These are phyloP conservation scores for Dicyrtomina minuta DNA, from an alignment of 2,888 invertebrate species.

Conservation along the genomic window DNA sequence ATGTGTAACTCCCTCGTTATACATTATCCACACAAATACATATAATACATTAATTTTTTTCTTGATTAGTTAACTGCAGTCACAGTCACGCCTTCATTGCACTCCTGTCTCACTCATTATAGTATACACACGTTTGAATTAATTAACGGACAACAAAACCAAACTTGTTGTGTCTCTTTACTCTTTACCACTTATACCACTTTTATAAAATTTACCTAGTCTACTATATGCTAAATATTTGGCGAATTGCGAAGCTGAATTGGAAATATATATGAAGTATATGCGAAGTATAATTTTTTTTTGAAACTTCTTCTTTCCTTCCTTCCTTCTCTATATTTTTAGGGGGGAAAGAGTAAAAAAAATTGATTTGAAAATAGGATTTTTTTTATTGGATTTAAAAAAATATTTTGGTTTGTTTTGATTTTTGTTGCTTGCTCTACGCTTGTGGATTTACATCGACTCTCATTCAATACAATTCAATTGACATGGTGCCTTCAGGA, in stretches of 20 bases:
- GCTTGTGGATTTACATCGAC: constrained; percentile 50
- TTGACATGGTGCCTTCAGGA: constrained; percentile 41
- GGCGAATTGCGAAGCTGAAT: too few species aligned
- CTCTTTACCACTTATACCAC: too few species aligned
- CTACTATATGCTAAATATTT: too few species aligned
- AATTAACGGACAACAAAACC: too few species aligned
- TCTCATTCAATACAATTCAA: constrained; percentile 33
- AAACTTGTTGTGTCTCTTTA: too few species aligned
- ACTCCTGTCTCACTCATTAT: neutral
- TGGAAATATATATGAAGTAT: too few species aligned
- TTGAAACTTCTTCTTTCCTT: neutral
- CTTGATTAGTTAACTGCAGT: constrained; percentile 1
- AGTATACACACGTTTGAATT: too few species aligned
- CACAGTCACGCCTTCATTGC: constrained; percentile 21
- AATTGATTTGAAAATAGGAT: constrained; percentile 22
- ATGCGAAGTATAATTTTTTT: too few species aligned
- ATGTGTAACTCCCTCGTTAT: neutral
- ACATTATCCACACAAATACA: neutral
- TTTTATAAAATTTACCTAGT: too few species aligned
- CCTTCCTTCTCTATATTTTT: constrained; percentile 3
- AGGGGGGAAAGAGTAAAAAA: neutral
- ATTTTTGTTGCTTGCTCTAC: constrained; percentile 51
- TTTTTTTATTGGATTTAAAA: constrained; percentile 10
- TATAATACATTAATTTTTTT: neutral
- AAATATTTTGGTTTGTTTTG: constrained; percentile 44